These are phyloP conservation scores for Rattus rattus DNA, from an alignment of 2,113 vertebrate genomes.

Conservation along the genomic window DNA sequence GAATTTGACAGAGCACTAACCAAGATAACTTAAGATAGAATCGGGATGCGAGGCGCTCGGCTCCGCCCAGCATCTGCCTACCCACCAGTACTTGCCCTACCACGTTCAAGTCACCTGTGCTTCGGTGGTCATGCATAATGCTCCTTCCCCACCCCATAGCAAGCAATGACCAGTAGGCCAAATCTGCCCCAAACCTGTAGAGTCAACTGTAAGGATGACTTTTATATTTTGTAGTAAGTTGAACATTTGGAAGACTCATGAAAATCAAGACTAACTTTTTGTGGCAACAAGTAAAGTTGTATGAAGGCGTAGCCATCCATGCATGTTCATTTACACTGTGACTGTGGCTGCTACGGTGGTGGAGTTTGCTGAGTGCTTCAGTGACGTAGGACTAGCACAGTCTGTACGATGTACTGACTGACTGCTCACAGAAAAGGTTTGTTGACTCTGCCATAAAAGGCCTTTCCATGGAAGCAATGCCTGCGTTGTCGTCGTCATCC, in stretches of 20 bases:
- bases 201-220: neutral
- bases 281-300: slow-evolving; percentile 15
- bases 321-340: neutral
- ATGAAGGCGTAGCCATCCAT: neutral
- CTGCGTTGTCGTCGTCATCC: neutral
- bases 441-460: neutral
- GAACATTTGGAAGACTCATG: neutral
- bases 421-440: neutral
- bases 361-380: neutral
- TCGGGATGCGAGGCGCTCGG: neutral
- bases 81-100: neutral
- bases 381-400: neutral
- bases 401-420: slow-evolving; percentile 12
- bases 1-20: slow-evolving; percentile 48
- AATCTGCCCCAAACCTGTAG: neutral
- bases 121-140: neutral
- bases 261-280: slow-evolving; percentile 55
- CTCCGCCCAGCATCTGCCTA: neutral
- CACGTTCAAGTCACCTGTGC: neutral
- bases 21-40: slow-evolving; percentile 32
- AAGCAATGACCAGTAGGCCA: slow-evolving; percentile 7
- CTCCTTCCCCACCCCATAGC: neutral
- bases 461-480: slow-evolving; percentile 5
- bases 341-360: neutral
- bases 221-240: slow-evolving; percentile 45